Base-by-base conservation (phyloP, 2,888 invertebrate genomes). In the Eutolmus rufibarbis region DNA sequence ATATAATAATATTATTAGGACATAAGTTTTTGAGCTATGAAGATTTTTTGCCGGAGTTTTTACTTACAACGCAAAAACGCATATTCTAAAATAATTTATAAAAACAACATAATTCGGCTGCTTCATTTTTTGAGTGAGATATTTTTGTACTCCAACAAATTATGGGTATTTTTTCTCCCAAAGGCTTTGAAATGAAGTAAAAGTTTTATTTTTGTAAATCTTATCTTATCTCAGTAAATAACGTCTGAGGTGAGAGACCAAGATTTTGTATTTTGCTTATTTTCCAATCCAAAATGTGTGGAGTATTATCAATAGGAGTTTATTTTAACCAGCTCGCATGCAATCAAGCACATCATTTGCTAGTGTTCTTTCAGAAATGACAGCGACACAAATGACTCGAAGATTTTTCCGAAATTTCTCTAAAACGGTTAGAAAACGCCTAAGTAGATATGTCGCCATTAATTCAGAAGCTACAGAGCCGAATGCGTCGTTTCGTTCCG, bases 401-500 rank as follows among this genome's bases (percentile, higher is more conserved):
- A 12, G 57, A 57, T 86, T 23, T 78, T 86, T 86, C 34, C 86
- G 86, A 57, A 86, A 86, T 86, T 56, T 86, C 19, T 56, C 86
- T 9, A 78, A 77, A 37, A 57, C 57, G 12, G 23, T 86, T 23
- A 86, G 86, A 28, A 86, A 78, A 57, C 56, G 78, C 9, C 40
- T 86, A 23, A 78, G 37, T 23, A 86, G 78, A 78, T 78, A 84
- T 40, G 31, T 84, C 9, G 51, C 28, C 16, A 57, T 74, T 66
- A 66, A 84, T 43, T 66, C 51, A 37, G 66, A 57, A 16, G 66
- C 57, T 40, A 66, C 84, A 23, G 40, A 34, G n/a, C 57, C 84
- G 31, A 57, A 14, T 66, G 84, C 66, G 14, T 84, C 84, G 37
- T 84, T 84, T 74, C 84, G 84, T 66, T 66, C 74, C 34, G 43